Evolutionary conservation across 92 coral and sea anemone genomes (phyloP).

Genomic region (Nematostella vectensis): DNA sequence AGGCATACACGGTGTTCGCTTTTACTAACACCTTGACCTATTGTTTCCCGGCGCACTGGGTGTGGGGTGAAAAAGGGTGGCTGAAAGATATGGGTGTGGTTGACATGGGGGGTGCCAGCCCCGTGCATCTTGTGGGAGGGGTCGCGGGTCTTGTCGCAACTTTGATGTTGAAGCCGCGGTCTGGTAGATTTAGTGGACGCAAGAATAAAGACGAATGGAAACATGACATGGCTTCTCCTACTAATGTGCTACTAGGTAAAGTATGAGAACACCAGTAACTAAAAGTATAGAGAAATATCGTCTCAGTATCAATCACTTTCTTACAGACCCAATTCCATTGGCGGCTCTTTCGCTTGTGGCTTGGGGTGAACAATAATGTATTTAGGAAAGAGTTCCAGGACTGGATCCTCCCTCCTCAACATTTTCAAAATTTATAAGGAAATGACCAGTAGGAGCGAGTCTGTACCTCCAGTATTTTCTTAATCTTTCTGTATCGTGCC

Average conservation of each 20-base stretch:
- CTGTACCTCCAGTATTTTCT: too few relatives aligned
- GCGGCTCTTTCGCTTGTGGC: too few relatives aligned
- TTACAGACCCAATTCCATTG: too few relatives aligned
- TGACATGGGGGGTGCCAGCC: conserved; percentile 89
- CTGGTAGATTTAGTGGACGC: conserved; percentile 41
- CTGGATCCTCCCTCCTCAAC: too few relatives aligned
- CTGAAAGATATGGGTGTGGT: conserved; percentile 64
- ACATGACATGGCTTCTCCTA: conserved; percentile 53
- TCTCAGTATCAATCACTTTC: too few relatives aligned
- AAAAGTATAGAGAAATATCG: too few relatives aligned
- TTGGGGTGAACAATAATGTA: too few relatives aligned
- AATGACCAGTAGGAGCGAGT: too few relatives aligned
- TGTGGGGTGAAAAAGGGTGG: conserved; percentile 88
- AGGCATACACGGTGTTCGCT: conserved; percentile 71
- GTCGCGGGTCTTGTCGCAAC: conserved; percentile 83
- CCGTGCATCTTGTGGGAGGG: conserved; percentile 78
- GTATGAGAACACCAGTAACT: background rate
- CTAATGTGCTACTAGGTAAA: conserved; percentile 57
- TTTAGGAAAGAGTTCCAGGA: too few relatives aligned
- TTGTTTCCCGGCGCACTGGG: conserved; percentile 89
- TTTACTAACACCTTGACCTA: conserved; percentile 79
- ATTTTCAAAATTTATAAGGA: too few relatives aligned
- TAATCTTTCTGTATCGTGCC: too few relatives aligned
- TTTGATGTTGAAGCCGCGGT: conserved; percentile 63
- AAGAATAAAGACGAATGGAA: conserved; percentile 20